Base-by-base conservation (phyloP, 2,113 vertebrate species). In the Paradoxurus hermaphroditus region DNA sequence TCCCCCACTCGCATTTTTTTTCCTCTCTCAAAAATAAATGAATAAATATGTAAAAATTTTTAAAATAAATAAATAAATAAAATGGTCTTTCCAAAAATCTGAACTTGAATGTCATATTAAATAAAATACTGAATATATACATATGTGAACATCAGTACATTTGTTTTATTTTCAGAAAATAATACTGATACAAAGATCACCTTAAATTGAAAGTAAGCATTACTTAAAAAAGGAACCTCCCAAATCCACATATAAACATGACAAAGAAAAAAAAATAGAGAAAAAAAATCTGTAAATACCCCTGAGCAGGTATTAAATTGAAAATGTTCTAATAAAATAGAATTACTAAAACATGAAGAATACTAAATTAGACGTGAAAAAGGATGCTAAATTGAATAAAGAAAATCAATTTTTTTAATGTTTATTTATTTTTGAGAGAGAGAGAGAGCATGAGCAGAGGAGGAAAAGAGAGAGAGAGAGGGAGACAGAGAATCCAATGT, bases 321-420 rank as follows among this genome's bases (percentile, higher is more conserved):
- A 90, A 81, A 93, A 77, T 39, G 62, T 78, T 95, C 21, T 62
- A 68, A 68, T 86, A 62, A 90, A 77, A n/a, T 93, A 84, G 46
- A 39, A 68, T 90, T 75, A 81, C 39, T 92, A 90, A 5, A 27
- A 51, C 2, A 34, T 27, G 68, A 93, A 90, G 31, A 77, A 94
- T 49, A 95, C 34, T 39, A 85, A 94, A 75, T 31, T 39, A 62
- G 29, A 75, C 27, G 70, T 73, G 25, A 1, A 87, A 83, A 72
- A 82, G 15, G 51, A 51, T 53, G 23, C 62, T 86, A 67, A 65
- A 56, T 14, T 81, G 27, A 92, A 73, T 39, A 81, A 81, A 77
- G 77, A 94, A 88, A 97, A 70, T 90, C 4, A 44, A 85, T 59
- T 23, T 21, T 59, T 59, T 59, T 59, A 59, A 59, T 59, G 8